Percentiles rank a stretch among this genome's conserved stretches.
Evolutionary conservation across 2,888 invertebrate genomes (phyloP).

Genomic region (Mythimna pallens): DNA sequence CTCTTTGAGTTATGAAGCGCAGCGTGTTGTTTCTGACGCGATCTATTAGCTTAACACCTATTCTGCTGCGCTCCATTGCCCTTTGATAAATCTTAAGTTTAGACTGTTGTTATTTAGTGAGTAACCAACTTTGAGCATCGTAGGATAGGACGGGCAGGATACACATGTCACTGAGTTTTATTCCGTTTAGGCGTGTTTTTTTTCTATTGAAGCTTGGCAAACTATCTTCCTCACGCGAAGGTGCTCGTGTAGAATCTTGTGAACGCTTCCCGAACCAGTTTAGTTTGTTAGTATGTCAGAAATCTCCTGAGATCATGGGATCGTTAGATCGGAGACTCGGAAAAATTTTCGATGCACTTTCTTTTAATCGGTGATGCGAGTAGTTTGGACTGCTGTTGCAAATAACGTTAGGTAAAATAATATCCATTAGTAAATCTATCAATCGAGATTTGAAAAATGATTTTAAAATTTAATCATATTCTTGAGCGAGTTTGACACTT

Average conservation of each 20-base stretch:
- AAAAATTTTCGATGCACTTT: slow-evolving; percentile 29
- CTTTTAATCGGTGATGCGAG: slow-evolving; percentile 6
- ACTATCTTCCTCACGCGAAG: too few relatives aligned
- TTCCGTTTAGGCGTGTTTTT: neutral
- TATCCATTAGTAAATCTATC: neutral
- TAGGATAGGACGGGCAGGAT: too few relatives aligned
- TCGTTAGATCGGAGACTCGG: slow-evolving; percentile 7
- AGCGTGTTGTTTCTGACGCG: too few relatives aligned
- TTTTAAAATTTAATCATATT: neutral
- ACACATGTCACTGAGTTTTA: too few relatives aligned
- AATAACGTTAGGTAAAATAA: neutral
- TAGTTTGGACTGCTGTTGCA: neutral
- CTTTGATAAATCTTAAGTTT: too few relatives aligned
- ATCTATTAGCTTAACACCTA: too few relatives aligned
- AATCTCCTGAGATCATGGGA: neutral
- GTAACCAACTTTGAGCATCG: too few relatives aligned
- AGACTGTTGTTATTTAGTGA: too few relatives aligned
- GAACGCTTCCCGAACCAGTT: neutral
- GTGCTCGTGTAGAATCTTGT: too few relatives aligned
- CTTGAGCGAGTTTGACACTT: neutral
- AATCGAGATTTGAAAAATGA: neutral
- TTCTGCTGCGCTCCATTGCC: too few relatives aligned
- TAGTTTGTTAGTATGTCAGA: neutral
- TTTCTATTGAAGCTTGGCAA: neutral
- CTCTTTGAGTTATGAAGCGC: too few relatives aligned